phyloP scores from a whole-genome alignment of 2,888 invertebrate genomes.

The Tenthredo amoena region DNA sequence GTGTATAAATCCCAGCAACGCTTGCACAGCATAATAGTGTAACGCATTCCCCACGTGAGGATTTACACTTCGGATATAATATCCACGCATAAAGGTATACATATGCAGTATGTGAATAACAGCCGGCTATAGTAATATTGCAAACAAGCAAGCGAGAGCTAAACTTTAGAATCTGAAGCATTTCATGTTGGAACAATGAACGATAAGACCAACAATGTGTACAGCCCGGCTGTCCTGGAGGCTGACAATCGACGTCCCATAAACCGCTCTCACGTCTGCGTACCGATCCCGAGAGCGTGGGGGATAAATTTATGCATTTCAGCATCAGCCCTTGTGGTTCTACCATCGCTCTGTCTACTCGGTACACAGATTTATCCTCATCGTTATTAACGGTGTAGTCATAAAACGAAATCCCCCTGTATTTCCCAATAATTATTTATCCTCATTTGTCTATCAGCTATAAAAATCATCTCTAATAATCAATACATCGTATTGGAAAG shows the following conservation, averaged over 20 bases:
- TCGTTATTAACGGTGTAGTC: not conserved
- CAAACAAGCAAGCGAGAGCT: not conserved
- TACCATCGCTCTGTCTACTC: not conserved
- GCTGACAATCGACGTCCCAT: slow-evolving; percentile 22
- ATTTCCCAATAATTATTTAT: not conserved
- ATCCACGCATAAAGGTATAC: not conserved
- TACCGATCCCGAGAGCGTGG: not conserved
- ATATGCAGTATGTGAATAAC: not conserved
- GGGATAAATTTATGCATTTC: slow-evolving; percentile 23
- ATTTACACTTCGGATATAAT: not conserved
- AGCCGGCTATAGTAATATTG: not conserved
- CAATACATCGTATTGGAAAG: not conserved
- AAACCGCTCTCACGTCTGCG: slow-evolving; percentile 6
- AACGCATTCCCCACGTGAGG: not conserved
- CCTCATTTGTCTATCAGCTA: not conserved
- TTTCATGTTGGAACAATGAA: not conserved
- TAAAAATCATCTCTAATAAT: not conserved
- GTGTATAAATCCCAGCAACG: not conserved
- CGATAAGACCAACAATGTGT: slow-evolving; percentile 25
- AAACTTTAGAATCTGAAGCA: not conserved
- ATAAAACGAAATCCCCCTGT: not conserved
- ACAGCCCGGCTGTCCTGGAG: not conserved
- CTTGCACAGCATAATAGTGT: not conserved
- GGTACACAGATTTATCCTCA: not conserved
- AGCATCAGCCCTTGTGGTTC: not conserved